phyloP scores from a whole-genome alignment of 2,888 invertebrate genomes.

The Minunthozetes semirufus region DNA sequence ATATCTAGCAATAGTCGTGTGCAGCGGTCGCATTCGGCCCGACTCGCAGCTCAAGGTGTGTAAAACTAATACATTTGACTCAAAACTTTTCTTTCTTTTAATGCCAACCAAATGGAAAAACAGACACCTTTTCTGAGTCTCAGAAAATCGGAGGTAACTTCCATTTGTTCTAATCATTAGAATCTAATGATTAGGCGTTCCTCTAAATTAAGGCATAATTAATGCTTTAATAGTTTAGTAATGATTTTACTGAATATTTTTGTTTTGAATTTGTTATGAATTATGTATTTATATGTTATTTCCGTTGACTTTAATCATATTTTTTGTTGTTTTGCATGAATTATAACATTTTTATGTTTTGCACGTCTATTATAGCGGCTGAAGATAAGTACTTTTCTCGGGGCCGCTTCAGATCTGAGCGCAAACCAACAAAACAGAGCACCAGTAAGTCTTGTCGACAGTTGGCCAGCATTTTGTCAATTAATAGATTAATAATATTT shows the following conservation, averaged over 20 bases:
- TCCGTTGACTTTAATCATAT: neutral
- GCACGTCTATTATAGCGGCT: slow-evolving; percentile 35
- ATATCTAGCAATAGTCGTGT: slow-evolving; percentile 44
- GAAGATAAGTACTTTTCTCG: slow-evolving; percentile 39
- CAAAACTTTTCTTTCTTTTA: slow-evolving; percentile 28
- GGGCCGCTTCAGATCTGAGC: slow-evolving; percentile 40
- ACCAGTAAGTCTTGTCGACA: slow-evolving; percentile 36
- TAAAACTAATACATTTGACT: slow-evolving; percentile 36
- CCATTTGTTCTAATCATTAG: neutral
- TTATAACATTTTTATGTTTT: slow-evolving; percentile 22
- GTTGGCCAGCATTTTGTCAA: neutral
- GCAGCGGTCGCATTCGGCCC: slow-evolving; percentile 49
- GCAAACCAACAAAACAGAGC: slow-evolving; percentile 42
- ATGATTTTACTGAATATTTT: neutral
- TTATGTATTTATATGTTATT: slow-evolving; percentile 5
- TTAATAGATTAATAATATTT: neutral
- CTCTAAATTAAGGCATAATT: neutral
- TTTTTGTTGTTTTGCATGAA: slow-evolving; percentile 11
- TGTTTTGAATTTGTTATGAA: neutral
- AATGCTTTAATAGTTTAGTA: neutral
- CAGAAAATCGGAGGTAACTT: slow-evolving; percentile 38
- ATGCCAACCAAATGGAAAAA: neutral
- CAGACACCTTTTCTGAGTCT: slow-evolving; percentile 35
- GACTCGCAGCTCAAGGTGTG: slow-evolving; percentile 49
- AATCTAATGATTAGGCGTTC: neutral